Conservation (phyloP, 2,113 vertebrate genomes). For the Cisticola juncidis region DNA sequence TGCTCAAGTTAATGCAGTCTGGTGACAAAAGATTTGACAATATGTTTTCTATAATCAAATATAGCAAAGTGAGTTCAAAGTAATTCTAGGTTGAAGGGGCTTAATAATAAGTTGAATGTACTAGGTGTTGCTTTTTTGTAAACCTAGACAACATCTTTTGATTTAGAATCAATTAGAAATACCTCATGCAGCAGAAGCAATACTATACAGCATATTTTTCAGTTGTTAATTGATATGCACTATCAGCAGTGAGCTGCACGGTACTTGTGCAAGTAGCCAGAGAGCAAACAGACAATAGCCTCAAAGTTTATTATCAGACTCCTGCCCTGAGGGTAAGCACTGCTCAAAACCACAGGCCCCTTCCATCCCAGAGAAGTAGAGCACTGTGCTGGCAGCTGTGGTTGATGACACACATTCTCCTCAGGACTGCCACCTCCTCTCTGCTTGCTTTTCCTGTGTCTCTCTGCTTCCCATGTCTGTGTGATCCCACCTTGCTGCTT, state of each 20-base stretch:
- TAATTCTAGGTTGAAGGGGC: background rate
- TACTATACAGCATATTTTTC: background rate
- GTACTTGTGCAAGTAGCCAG: background rate
- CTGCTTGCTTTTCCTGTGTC: accelerated
- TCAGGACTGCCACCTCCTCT: background rate
- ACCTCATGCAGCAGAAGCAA: background rate
- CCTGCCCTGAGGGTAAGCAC: background rate
- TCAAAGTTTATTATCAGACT: background rate
- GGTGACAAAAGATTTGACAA: background rate
- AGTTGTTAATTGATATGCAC: background rate
- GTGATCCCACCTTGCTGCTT: background rate
- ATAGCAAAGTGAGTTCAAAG: background rate
- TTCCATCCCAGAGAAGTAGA: background rate
- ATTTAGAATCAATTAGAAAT: background rate
- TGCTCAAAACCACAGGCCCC: accelerated
- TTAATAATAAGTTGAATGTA: background rate
- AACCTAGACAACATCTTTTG: background rate
- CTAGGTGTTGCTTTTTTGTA: background rate
- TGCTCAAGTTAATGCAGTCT: background rate
- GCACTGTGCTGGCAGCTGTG: background rate
- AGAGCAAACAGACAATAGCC: background rate
- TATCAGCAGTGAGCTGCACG: background rate
- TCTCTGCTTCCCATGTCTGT: background rate
- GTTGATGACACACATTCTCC: background rate
- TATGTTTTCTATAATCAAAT: background rate